Evolutionary conservation across 2,888 invertebrate species (phyloP).

Genomic region (Punctoribates punctum): DNA sequence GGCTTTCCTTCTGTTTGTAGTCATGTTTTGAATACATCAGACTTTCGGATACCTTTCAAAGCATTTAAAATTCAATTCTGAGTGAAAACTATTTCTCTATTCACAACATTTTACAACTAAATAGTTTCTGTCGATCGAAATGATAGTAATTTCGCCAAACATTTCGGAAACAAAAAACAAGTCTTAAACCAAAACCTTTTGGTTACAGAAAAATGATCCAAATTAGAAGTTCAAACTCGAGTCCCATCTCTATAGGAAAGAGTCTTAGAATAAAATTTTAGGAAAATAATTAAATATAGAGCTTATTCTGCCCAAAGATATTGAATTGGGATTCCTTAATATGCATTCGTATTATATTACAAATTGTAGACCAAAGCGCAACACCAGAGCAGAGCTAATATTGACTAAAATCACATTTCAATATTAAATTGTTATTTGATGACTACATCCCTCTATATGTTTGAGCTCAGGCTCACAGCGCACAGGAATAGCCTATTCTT

Average conservation of each 20-base stretch:
- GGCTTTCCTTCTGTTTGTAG: neutral
- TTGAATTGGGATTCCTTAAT: conserved; percentile 32
- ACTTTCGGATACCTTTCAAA: no score
- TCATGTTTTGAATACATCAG: neutral
- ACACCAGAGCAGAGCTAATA: conserved; percentile 32
- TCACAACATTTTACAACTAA: no score
- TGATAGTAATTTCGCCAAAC: no score
- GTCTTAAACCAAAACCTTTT: no score
- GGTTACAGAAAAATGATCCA: no score
- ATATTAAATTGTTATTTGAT: conserved; percentile 37
- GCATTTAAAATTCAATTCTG: no score
- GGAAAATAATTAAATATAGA: conserved; percentile 37
- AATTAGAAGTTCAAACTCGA: no score
- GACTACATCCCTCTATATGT: neutral
- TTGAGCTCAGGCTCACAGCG: neutral
- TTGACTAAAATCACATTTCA: conserved; percentile 39
- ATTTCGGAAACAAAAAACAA: no score
- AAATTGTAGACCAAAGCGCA: conserved; percentile 22
- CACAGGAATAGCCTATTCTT: neutral
- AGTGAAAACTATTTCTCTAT: no score
- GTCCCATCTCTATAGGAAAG: neutral
- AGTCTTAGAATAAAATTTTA: conserved; percentile 15
- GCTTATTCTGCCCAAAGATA: conserved; percentile 32
- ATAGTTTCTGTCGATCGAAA: no score
- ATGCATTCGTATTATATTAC: conserved; percentile 30